Evolutionary conservation across 92 coral and sea anemone species (phyloP), one percentile per base, ranked within the genome.

Genomic region (Epizoanthus ramosus): DNA sequence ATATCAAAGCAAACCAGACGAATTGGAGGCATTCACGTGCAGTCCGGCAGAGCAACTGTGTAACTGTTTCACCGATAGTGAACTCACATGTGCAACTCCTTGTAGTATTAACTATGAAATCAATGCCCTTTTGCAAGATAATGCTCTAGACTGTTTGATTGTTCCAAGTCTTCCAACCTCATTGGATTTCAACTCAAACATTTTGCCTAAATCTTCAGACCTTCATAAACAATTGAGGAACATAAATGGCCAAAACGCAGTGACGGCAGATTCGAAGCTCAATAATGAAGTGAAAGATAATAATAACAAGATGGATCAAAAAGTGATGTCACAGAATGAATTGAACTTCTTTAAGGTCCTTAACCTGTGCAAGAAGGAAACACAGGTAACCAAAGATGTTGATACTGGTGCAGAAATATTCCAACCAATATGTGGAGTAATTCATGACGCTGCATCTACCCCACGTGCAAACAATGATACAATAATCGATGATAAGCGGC

Each of bases 21-120:
- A 77, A 61, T 69, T 65, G 3, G 82, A 63, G 13, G 45, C 37
- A 24, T 61, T 77, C 25, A 77, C 58, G 19, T 77, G 82, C 21
- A 77, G 82, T 43, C 82, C 82, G 23, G 7, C 5, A 31, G 37
- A 25, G 63, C 17, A 77, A 60, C 33, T 43, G 71, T 4, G 16
- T 39, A 9, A 60, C 47, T 59, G 37, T 60, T 37, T 22, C 31
- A 77, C 41, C 52, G 5, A 13, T 43, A 57, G 63, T 12, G 41
- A 77, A 0, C 63, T 18, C 3, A 35, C 8, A 1, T 39, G 23
- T 18, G 82, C 23, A 61, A 19, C 52, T 22, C 69, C 71, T 19
- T 61, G 52, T 8, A 61, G 47, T 21, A 25, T 13, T 19, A 57
- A 21, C 58, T 3, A 37, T 8, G 16, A 17, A 24, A 35, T 50